Conservation (phyloP, 2,888 invertebrate species). For the Papilio gigon region DNA sequence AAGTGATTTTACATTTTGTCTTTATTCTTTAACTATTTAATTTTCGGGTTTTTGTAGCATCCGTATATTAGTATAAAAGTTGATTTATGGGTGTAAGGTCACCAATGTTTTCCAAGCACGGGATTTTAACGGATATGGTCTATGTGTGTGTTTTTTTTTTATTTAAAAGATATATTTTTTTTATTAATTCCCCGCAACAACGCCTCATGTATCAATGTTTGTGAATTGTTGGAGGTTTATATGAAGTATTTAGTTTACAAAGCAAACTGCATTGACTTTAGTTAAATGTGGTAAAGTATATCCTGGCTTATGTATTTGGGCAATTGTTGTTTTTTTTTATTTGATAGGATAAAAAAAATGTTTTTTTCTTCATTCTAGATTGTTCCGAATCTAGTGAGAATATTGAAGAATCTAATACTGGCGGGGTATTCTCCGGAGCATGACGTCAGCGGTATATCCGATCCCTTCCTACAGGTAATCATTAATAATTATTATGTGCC, state of each 20-base stretch:
- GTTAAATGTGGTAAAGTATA: conserved; percentile 22
- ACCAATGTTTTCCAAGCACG: conserved; percentile 30
- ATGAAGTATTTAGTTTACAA: conserved; percentile 30
- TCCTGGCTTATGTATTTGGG: conserved; percentile 37
- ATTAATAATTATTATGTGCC: conserved; percentile 41
- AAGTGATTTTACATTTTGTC: too few species aligned
- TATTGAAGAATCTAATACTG: conserved; percentile 98
- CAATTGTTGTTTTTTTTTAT: conserved; percentile 46
- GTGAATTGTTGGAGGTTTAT: background rate
- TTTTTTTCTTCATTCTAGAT: conserved; percentile 86
- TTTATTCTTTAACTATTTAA: background rate
- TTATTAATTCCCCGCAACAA: conserved; percentile 22
- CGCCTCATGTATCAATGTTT: conserved; percentile 28
- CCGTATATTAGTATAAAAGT: background rate
- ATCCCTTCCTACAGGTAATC: conserved; percentile 97
- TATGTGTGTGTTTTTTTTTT: background rate
- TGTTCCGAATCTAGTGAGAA: conserved; percentile 98
- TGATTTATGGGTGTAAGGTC: conserved; percentile 10
- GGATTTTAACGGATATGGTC: conserved; percentile 24
- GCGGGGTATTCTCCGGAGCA: conserved; percentile 99
- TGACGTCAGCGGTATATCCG: conserved; percentile 99
- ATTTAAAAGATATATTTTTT: conserved; percentile 7
- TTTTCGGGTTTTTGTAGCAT: background rate
- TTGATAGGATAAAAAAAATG: conserved; percentile 24
- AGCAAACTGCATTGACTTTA: conserved; percentile 33